Conservation (phyloP, 2,888 invertebrate species). For the Willowsia nigromaculata region DNA sequence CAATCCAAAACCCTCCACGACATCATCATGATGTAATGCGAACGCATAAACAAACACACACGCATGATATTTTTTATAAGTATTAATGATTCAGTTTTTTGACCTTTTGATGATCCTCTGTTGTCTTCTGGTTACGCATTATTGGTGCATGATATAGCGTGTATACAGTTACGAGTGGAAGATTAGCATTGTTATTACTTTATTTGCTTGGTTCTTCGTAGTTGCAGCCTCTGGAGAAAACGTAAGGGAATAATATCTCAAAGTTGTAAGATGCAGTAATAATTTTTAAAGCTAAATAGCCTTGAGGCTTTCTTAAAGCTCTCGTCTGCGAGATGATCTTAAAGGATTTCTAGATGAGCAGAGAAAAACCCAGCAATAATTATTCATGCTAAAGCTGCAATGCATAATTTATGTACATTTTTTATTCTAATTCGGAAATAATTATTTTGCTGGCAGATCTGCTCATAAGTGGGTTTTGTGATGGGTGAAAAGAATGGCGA, state of each 20-base stretch:
- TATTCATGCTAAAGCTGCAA: too few species aligned
- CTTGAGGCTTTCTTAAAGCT: too few species aligned
- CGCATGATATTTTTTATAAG: background rate
- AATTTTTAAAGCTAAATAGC: too few species aligned
- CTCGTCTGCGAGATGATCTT: too few species aligned
- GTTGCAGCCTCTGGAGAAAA: background rate
- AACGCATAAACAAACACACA: conserved; percentile 6
- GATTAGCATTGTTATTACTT: background rate
- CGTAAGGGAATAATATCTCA: background rate
- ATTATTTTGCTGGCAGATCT: too few species aligned
- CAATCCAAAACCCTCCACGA: background rate
- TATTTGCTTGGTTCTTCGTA: background rate
- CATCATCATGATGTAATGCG: background rate
- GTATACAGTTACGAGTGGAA: background rate
- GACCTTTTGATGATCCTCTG: background rate
- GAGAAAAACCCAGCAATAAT: too few species aligned
- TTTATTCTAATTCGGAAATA: too few species aligned
- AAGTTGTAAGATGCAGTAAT: too few species aligned
- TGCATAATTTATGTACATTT: too few species aligned
- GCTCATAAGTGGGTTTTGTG: too few species aligned
- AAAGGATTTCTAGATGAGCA: too few species aligned
- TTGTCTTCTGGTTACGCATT: background rate
- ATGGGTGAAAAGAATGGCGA: too few species aligned
- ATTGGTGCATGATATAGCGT: background rate
- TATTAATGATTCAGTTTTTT: background rate